Percentiles rank a stretch among this genome's conserved stretches.
phyloP scores from a whole-genome alignment of 2,797 vertebrate species.

The Clarias laeviceps region DNA sequence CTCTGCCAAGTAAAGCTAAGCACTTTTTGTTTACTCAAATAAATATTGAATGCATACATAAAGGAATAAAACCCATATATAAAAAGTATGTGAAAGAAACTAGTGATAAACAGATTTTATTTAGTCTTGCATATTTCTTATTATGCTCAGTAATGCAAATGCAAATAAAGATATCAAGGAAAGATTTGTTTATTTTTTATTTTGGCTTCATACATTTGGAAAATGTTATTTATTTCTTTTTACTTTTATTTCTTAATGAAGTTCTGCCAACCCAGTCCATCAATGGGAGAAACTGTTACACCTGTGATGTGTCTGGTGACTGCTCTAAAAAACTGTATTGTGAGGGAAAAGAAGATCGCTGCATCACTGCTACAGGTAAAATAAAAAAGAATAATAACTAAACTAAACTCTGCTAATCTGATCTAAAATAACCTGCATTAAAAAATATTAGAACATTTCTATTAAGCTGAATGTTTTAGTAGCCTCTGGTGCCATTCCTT shows the following conservation, averaged over 20 bases:
- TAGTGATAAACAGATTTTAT: not conserved
- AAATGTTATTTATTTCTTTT: not conserved
- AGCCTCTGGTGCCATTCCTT: not conserved
- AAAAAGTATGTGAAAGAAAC: too few species aligned
- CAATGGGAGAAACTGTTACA: slow-evolving; percentile 14
- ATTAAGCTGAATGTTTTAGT: not conserved
- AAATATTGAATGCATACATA: not conserved
- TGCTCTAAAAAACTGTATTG: not conserved
- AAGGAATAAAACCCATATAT: not conserved
- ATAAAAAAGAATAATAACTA: not conserved
- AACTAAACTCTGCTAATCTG: too few species aligned
- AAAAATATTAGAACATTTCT: too few species aligned
- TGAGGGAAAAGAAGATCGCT: slow-evolving; percentile 5
- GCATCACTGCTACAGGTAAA: slow-evolving; percentile 14
- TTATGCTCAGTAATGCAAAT: not conserved
- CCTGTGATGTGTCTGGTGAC: not conserved
- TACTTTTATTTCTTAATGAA: not conserved
- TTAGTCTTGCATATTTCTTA: not conserved
- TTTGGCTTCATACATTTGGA: not conserved
- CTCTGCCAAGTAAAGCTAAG: not conserved
- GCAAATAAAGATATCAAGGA: not conserved
- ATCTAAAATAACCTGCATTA: too few species aligned
- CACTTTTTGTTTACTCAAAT: not conserved
- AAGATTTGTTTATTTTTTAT: not conserved
- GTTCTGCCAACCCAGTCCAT: not conserved